Evolutionary conservation across 2,113 vertebrate genomes (phyloP), one percentile per base, ranked within the genome.

Genomic region (Oreochromis spilurus): DNA sequence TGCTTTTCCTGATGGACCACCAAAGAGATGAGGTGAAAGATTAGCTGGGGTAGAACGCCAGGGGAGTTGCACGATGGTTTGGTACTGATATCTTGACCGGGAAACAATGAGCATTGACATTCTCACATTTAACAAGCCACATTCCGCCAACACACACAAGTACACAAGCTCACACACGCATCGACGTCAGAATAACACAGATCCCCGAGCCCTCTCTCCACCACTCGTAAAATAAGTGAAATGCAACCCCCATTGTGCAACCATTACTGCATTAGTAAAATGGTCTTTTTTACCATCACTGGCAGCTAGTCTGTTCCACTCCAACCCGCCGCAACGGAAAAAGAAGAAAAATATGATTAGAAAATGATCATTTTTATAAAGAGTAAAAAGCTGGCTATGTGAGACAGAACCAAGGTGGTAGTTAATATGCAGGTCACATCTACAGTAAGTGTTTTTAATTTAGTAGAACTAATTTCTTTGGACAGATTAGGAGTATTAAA

Each of bases 201-300:
- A 90, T 81, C 67, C 26, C 82, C 45, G 43, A 75, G 79, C 60
- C 67, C 84, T 84, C 84, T 85, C 89, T 81, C 52, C 78, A 86
- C 85, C 40, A 53, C 94, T 89, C 92, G 89, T 94, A 93, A 95
- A 95, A 93, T 67, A 84, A 90, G 91, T 91, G 88, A 94, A 94
- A 94, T 84, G 91, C 87, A 94, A 93, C 85, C 85, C 88, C 84
- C 82, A 72, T 94, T 94, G 93, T 92, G 91, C 89, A 95, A 93
- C 88, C 90, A 91, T 93, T 92, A 84, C 79, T 87, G 81, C 86
- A 81, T 88, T 82, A 86, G 55, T 52, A 90, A 85, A 91, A 83
- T 81, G 38, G 58, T 36, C 58, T 81, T 84, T 85, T 92, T 91
- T 60, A 87, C 80, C 75, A 16, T 89, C 89, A 50, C 57, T 91